Evolutionary conservation across 2,797 vertebrate genomes (phyloP).

Genomic region (Meriones psammophilus): DNA sequence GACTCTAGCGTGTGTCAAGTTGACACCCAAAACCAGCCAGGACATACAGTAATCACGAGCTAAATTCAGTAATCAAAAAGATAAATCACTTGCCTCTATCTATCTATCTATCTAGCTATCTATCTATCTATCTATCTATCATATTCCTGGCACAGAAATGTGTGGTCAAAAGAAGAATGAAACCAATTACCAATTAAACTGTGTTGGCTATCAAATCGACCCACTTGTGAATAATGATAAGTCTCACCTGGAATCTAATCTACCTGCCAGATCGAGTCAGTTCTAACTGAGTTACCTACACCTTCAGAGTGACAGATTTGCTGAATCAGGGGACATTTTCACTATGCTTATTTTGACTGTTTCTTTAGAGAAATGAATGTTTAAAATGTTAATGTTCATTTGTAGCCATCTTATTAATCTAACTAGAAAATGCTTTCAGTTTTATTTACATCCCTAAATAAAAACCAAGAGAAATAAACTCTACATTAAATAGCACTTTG

Average conservation of each 20-base stretch:
- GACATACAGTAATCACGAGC: not conserved
- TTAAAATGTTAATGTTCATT: not conserved
- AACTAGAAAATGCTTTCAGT: not conserved
- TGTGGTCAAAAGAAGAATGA: not conserved
- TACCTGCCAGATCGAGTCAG: not conserved
- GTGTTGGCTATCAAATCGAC: not conserved
- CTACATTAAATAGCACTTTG: not conserved
- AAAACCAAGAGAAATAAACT: not conserved
- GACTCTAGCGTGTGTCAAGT: not conserved
- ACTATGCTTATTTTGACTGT: not conserved
- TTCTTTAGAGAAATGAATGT: slow-evolving; percentile 10
- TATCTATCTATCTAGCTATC: no score
- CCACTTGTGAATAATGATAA: not conserved
- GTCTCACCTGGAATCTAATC: not conserved
- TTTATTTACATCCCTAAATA: not conserved
- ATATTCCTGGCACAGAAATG: not conserved
- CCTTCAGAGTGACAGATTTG: not conserved
- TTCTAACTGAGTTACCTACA: not conserved
- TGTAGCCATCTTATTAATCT: not conserved
- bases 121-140: no score
- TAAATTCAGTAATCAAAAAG: slow-evolving; percentile 21
- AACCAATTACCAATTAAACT: not conserved
- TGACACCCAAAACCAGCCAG: not conserved
- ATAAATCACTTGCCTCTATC: not conserved
- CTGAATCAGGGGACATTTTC: not conserved